Evolutionary conservation across 1,140 invertebrate genomes (phyloP), one percentile per base, ranked within the genome.

Genomic region (Panulirus ornatus): DNA sequence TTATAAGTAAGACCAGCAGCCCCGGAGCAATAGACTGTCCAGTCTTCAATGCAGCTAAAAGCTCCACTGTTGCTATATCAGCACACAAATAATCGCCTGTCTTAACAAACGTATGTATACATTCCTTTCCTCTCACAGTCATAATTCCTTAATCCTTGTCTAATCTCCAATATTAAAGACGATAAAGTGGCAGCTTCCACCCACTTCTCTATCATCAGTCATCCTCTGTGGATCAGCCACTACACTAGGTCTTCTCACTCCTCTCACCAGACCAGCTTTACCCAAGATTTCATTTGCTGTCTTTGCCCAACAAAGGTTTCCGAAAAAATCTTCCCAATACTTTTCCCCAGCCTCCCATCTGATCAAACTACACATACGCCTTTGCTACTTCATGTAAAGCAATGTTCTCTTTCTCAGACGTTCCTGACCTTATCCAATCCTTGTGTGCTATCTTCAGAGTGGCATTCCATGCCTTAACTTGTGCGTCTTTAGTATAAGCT

Each of bases 161-260:
- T 38, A 34, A 73, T 22, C 2, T 0, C 9, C 34, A 16, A 14
- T 38, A 8, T 34, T 38, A 73, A 73, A 34, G 70, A 73, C 27
- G n/a, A n/a, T n/a, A 34, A 38, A 38, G 34, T 73, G 27, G 36
- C 14, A 38, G 70, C 70, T 38, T 38, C 34, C 42, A 38, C 70
- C 70, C 70, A 73, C 30, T 36, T 73, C 14, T 70, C 63, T 22
- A n/a, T 73, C 70, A 73, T 38, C n/a, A n/a, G n/a, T n/a, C n/a
- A n/a, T n/a, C n/a, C n/a, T n/a, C n/a, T n/a, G n/a, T n/a, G n/a
- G n/a, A n/a, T n/a, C n/a, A n/a, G n/a, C n/a, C n/a, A n/a, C n/a
- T n/a, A n/a, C n/a, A n/a, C n/a, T n/a, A n/a, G 1, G 36, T 16
- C 70, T 38, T 73, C 66, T 70, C 0, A 5, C 27, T 34, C 27